Percentiles rank a stretch among this genome's conserved stretches.
Evolutionary conservation across 2,113 vertebrate species (phyloP).

Genomic region (Pycnonotus jocosus): DNA sequence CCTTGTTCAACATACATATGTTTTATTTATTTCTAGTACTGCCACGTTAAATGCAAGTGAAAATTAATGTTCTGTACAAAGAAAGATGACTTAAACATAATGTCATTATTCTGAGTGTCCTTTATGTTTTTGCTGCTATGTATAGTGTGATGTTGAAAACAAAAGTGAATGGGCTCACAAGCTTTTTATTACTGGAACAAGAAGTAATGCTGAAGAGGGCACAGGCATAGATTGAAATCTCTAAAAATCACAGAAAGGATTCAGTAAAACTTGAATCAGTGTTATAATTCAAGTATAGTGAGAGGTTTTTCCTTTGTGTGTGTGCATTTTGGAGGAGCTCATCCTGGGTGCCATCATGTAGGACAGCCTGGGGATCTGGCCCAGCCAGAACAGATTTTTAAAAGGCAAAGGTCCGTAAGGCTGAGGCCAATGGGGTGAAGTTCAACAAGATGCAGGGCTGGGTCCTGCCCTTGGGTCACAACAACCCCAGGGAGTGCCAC

Average conservation of each 20-base stretch:
- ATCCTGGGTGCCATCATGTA: background rate
- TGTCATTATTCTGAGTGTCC: background rate
- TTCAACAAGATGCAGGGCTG: fast-evolving
- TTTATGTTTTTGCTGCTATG: background rate
- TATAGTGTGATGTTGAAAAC: background rate
- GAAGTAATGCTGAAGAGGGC: background rate
- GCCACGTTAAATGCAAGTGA: background rate
- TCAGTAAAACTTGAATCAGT: background rate
- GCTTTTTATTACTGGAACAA: background rate
- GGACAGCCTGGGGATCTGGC: background rate
- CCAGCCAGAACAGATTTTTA: background rate
- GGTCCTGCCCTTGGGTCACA: background rate
- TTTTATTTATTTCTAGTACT: background rate
- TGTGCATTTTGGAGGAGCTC: background rate
- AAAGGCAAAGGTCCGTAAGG: background rate
- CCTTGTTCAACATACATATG: background rate
- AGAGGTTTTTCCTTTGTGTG: background rate
- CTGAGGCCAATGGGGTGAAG: fast-evolving
- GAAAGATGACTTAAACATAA: background rate
- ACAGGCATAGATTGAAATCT: background rate
- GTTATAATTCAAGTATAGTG: background rate
- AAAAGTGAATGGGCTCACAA: background rate
- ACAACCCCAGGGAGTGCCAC: fast-evolving
- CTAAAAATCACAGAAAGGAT: background rate
- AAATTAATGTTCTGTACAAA: background rate